phyloP scores from a whole-genome alignment of 2,113 vertebrate species.

The Bambusicola thoracicus region DNA sequence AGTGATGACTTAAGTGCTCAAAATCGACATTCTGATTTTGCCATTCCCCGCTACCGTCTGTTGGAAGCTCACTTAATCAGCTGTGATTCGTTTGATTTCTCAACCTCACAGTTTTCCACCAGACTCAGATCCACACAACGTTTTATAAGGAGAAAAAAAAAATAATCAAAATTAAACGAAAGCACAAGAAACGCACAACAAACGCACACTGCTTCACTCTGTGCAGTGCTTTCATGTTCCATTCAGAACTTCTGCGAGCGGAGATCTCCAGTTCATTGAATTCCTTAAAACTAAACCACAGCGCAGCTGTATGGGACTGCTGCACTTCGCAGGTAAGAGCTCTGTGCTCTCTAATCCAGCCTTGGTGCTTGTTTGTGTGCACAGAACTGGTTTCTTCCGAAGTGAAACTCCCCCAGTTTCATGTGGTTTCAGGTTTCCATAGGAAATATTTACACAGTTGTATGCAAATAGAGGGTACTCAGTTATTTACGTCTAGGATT shows the following conservation, averaged over 20 bases:
- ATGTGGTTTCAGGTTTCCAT: slow-evolving; percentile 5
- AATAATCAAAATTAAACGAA: neutral
- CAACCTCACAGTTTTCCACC: neutral
- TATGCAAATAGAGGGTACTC: neutral
- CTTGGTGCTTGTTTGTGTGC: neutral
- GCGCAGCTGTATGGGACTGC: neutral
- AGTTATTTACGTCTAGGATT: neutral
- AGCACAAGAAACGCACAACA: too few relatives aligned
- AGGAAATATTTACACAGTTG: neutral
- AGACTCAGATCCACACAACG: neutral
- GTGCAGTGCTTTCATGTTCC: neutral
- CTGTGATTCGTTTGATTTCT: neutral
- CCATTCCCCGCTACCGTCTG: neutral
- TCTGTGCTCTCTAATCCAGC: neutral
- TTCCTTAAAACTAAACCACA: neutral
- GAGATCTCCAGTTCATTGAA: neutral
- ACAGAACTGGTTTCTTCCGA: neutral
- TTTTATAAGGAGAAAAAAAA: neutral
- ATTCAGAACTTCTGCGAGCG: neutral
- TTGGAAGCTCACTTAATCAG: accelerated
- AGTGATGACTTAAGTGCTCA: neutral
- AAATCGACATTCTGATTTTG: neutral
- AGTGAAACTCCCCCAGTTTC: neutral
- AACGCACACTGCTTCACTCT: neutral
- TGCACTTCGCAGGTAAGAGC: neutral